These are phyloP conservation scores for Mamestra configurata DNA, from an alignment of 1,140 invertebrate species.

Conservation along the genomic window DNA sequence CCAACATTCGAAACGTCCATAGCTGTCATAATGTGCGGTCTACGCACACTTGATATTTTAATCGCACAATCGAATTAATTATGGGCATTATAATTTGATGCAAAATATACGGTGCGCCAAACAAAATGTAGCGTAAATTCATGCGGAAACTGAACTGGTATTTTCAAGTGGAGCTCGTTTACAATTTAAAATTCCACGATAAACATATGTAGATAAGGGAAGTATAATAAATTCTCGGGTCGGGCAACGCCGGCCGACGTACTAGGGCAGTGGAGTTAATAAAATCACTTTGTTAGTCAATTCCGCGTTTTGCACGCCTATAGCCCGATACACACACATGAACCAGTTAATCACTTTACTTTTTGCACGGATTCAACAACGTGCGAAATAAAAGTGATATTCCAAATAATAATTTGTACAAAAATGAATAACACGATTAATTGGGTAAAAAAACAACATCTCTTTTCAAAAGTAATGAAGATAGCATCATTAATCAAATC, in stretches of 20 bases:
- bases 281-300: constrained; percentile 74
- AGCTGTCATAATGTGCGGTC: constrained; percentile 28
- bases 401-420: constrained; percentile 4
- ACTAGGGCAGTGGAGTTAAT: constrained; percentile 63
- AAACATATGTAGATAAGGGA: constrained; percentile 80
- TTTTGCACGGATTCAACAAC: constrained; percentile 27
- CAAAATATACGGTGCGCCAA: constrained; percentile 52
- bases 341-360: constrained; percentile 27
- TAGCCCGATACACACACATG: constrained; percentile 31
- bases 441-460: constrained; percentile 25
- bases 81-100: constrained; percentile 40
- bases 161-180: constrained; percentile 74
- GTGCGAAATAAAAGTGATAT: constrained; percentile 8
- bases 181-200: constrained; percentile 83
- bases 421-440: constrained; percentile 28
- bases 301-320: constrained; percentile 56
- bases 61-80: constrained; percentile 37
- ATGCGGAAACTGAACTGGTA: constrained; percentile 58
- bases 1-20: constrained; percentile 22
- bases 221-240: constrained; percentile 75
- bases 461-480: constrained; percentile 30
- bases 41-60: constrained; percentile 21
- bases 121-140: constrained; percentile 59
- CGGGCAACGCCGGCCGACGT: constrained; percentile 55
- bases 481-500: constrained; percentile 37